Conservation (phyloP, 92 coral and sea anemone species). For the Epizoanthus rinbou region DNA sequence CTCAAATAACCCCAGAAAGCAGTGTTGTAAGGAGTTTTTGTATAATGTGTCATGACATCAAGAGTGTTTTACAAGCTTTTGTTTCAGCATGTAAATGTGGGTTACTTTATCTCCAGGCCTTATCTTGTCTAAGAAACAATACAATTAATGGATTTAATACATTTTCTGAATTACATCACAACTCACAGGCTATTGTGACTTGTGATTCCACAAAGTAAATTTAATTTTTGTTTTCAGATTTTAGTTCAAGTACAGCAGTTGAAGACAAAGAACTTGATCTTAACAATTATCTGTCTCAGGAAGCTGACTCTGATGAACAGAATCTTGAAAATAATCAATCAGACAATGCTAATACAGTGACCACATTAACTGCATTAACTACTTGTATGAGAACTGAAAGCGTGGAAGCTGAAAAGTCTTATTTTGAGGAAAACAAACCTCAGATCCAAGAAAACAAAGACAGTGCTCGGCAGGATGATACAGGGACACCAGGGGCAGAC, state of each 20-base stretch:
- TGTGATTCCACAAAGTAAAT: too few relatives aligned
- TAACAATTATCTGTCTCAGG: not conserved
- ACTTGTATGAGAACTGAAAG: not conserved
- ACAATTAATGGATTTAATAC: too few relatives aligned
- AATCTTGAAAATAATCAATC: not conserved
- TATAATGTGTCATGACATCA: too few relatives aligned
- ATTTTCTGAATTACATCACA: too few relatives aligned
- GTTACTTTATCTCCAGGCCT: too few relatives aligned
- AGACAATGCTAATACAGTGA: not conserved
- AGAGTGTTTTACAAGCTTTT: too few relatives aligned
- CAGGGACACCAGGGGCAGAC: not conserved
- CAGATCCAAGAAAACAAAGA: not conserved
- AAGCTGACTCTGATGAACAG: not conserved
- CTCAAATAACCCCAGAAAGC: too few relatives aligned
- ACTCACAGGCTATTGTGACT: too few relatives aligned
- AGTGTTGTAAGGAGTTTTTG: too few relatives aligned
- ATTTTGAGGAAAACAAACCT: not conserved
- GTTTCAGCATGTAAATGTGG: too few relatives aligned
- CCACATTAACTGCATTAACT: too few relatives aligned
- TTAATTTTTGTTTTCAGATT: slow-evolving; percentile 1
- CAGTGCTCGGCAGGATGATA: not conserved
- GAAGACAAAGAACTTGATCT: not conserved
- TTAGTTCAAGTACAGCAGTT: not conserved
- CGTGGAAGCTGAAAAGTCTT: not conserved
- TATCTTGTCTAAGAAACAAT: not conserved